A percentile compares a stretch with the other conserved stretches of the same genome.
Evolutionary conservation across 2,888 invertebrate species (phyloP).

Genomic region (Saturnia japonica): DNA sequence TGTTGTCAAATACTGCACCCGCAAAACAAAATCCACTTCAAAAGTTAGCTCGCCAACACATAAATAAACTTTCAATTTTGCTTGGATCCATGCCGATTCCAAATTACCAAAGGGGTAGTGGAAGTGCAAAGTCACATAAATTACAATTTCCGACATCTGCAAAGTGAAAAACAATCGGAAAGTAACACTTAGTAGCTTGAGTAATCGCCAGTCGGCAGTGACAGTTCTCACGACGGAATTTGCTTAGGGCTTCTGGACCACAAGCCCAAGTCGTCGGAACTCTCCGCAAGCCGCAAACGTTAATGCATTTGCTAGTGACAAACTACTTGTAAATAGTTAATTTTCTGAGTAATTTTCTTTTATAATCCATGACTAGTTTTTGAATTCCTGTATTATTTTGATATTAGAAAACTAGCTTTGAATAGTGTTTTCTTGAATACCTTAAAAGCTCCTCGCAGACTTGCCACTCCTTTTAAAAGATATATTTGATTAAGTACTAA

Average conservation of each 20-base stretch:
- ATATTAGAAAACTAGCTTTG: no score
- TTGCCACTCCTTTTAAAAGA: no score
- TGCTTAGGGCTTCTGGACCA: conserved; percentile 50
- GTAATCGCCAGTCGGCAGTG: conserved; percentile 75
- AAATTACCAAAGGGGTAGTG: conserved; percentile 70
- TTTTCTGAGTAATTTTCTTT: conserved; percentile 29
- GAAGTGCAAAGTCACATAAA: conserved; percentile 81
- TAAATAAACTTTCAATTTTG: conserved; percentile 82
- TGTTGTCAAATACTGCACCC: conserved; percentile 63
- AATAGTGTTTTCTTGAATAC: no score
- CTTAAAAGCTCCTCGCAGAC: background rate
- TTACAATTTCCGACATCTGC: conserved; percentile 72
- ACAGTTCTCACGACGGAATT: conserved; percentile 64
- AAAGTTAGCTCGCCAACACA: conserved; percentile 73
- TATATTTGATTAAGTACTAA: background rate
- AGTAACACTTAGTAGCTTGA: conserved; percentile 79
- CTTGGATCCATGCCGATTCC: conserved; percentile 75
- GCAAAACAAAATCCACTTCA: conserved; percentile 67
- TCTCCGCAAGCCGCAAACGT: conserved; percentile 39
- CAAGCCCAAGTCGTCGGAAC: conserved; percentile 47
- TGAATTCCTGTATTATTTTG: no score
- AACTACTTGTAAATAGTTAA: conserved; percentile 50
- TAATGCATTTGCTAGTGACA: conserved; percentile 57
- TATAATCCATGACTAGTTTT: background rate
- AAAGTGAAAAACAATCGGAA: conserved; percentile 78